Evolutionary conservation across 2,797 vertebrate genomes (phyloP).

Genomic region (Dallia pectoralis): DNA sequence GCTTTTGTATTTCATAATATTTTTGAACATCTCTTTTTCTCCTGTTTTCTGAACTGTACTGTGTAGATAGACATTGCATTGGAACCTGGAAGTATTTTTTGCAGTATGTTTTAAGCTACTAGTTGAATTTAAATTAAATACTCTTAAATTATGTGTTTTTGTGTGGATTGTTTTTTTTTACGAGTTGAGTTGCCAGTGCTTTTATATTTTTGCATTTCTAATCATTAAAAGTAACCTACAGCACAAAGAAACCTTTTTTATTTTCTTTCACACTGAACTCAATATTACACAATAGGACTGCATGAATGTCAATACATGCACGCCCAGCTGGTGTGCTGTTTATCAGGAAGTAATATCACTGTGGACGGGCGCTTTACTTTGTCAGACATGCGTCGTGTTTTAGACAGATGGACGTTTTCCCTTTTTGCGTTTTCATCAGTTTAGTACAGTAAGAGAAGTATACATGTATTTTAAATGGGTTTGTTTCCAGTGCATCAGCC

Average conservation of each 20-base stretch:
- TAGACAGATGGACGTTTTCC: not conserved
- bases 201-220: not conserved
- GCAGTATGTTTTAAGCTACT: conserved; percentile 29
- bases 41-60: conserved; percentile 7
- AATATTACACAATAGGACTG: not conserved
- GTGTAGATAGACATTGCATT: conserved; percentile 9
- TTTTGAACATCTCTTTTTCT: conserved; percentile 25
- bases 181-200: not conserved
- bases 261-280: no score
- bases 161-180: not conserved
- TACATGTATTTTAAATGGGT: not conserved
- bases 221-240: not conserved
- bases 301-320: not conserved
- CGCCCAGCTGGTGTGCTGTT: not conserved
- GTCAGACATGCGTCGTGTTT: not conserved
- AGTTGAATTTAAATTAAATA: conserved; percentile 32
- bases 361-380: not conserved
- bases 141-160: not conserved
- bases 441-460: not conserved
- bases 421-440: not conserved
- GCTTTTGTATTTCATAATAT: conserved; percentile 44
- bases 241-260: no score
- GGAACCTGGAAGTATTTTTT: conserved; percentile 12
- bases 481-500: not conserved
- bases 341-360: not conserved